These are phyloP conservation scores for Neodontobutis hainanensis DNA, from an alignment of 2,113 vertebrate genomes.

Conservation along the genomic window DNA sequence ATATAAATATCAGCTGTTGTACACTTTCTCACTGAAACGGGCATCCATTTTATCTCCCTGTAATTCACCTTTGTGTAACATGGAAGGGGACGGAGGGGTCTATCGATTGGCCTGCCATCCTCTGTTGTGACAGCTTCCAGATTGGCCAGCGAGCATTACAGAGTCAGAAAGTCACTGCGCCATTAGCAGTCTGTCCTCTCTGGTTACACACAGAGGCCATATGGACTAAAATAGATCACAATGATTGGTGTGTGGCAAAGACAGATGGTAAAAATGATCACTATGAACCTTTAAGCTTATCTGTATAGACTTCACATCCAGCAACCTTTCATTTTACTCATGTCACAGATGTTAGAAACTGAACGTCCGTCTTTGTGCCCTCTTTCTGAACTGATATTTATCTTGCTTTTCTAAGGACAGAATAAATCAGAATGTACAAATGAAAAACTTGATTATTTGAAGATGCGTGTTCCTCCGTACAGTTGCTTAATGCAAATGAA, in stretches of 20 bases:
- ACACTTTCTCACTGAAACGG: not conserved
- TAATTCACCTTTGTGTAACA: conserved; percentile 67
- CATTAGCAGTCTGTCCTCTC: conserved; percentile 73
- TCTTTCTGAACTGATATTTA: not conserved
- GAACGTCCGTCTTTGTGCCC: not conserved
- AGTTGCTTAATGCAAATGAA: not conserved
- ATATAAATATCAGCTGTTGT: not conserved
- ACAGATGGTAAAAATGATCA: conserved; percentile 28
- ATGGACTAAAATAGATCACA: conserved; percentile 48
- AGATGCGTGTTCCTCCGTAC: not conserved
- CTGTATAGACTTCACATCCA: conserved; percentile 12
- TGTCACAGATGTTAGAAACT: not conserved
- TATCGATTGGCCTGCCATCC: conserved; percentile 65
- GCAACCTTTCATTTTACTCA: conserved; percentile 10
- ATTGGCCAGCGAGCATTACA: conserved; percentile 68
- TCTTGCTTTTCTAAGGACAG: not conserved
- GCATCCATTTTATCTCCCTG: conserved; percentile 45
- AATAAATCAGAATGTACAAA: conserved; percentile 8
- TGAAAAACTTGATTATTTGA: not conserved
- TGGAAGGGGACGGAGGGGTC: conserved; percentile 50
- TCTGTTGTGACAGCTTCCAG: conserved; percentile 65
- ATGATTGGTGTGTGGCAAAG: conserved; percentile 8
- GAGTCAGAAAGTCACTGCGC: conserved; percentile 67
- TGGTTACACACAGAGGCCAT: conserved; percentile 51
- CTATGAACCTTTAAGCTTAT: conserved; percentile 8